These are phyloP conservation scores for Rhea americana DNA, from an alignment of 2,113 vertebrate genomes.

Conservation along the genomic window DNA sequence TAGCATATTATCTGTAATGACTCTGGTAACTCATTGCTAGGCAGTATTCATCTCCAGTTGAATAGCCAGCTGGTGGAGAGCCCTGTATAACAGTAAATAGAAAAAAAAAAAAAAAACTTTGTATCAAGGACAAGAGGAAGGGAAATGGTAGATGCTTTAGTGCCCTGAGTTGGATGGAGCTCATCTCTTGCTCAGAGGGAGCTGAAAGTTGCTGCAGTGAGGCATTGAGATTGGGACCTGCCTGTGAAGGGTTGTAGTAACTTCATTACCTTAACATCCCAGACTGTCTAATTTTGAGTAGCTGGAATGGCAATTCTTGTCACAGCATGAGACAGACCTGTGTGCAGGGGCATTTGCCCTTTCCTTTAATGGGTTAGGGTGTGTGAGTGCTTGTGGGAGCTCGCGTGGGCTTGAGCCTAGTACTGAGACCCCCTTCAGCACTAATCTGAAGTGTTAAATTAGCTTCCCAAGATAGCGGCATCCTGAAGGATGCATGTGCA, in stretches of 20 bases:
- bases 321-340: background rate
- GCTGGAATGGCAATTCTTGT: background rate
- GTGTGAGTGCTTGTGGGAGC: too few relatives aligned
- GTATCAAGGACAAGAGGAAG: background rate
- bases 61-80: background rate
- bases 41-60: background rate
- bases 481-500: background rate
- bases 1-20: background rate
- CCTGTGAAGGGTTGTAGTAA: background rate
- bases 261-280: background rate
- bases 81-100: background rate
- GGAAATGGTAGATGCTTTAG: too few relatives aligned
- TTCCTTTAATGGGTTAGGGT: background rate
- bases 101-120: background rate
- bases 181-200: background rate
- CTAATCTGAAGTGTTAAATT: background rate
- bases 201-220: background rate
- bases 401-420: background rate
- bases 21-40: background rate
- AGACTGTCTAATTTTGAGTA: background rate
- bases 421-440: background rate
- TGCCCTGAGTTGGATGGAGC: background rate
- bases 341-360: background rate
- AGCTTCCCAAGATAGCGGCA: background rate
- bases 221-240: background rate